These are phyloP conservation scores for Pollenia griseotomentosa DNA, from an alignment of 2,888 invertebrate genomes.

Conservation along the genomic window DNA sequence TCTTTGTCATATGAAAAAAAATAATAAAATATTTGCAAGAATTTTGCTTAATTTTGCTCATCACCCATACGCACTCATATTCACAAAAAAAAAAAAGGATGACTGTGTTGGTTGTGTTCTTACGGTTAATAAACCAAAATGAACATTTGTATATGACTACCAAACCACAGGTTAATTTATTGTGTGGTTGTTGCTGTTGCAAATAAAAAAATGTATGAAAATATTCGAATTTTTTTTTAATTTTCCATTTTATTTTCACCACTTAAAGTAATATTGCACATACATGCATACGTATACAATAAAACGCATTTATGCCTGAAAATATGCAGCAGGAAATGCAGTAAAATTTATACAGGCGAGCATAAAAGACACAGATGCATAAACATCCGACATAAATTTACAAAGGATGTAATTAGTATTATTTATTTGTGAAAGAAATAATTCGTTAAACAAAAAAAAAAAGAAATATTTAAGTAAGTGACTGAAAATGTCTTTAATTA, in stretches of 20 bases:
- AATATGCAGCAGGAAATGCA: constrained; percentile 59
- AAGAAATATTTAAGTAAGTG: constrained; percentile 1
- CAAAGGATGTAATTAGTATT: constrained; percentile 75
- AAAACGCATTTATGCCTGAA: constrained; percentile 31
- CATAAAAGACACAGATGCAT: constrained; percentile 47
- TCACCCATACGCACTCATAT: not conserved
- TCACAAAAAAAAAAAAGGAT: not conserved
- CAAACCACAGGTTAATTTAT: constrained; percentile 70
- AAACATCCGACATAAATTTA: constrained; percentile 68
- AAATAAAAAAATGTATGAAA: constrained; percentile 23
- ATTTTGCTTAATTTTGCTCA: not conserved
- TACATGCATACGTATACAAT: not conserved
- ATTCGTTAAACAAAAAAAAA: not conserved
- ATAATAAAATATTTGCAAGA: constrained; percentile 22
- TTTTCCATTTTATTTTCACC: constrained; percentile 48
- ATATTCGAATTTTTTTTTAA: not conserved
- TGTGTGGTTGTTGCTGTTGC: constrained; percentile 57
- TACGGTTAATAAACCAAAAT: constrained; percentile 64
- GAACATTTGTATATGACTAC: constrained; percentile 57
- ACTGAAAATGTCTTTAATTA: not conserved
- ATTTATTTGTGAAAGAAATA: constrained; percentile 58
- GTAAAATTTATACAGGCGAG: constrained; percentile 28
- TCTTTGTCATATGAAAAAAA: not conserved
- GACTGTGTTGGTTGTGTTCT: constrained; percentile 5
- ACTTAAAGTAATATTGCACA: constrained; percentile 51